These are phyloP conservation scores for Myrmecobius fasciatus DNA, from an alignment of 2,113 vertebrate genomes.

Conservation along the genomic window DNA sequence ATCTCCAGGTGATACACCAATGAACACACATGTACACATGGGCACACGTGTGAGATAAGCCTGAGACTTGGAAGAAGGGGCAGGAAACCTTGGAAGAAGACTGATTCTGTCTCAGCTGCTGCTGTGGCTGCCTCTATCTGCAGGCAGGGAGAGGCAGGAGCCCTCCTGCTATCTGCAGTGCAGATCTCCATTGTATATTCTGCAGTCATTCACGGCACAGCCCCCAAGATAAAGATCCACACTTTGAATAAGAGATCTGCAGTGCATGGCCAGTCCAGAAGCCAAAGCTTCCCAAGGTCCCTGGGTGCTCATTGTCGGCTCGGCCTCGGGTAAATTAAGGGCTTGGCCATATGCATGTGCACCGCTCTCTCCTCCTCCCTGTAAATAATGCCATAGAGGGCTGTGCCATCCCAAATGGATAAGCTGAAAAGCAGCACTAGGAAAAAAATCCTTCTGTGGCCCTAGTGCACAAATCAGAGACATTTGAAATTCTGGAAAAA, in stretches of 20 bases:
- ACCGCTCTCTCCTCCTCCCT: not conserved
- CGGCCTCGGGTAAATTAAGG: not conserved
- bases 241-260: not conserved
- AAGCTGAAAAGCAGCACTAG: not conserved
- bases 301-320: not conserved
- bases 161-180: not conserved
- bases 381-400: not conserved
- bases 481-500: not conserved
- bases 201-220: not conserved
- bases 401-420: not conserved
- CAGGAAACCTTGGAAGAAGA: not conserved
- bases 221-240: not conserved
- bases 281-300: not conserved
- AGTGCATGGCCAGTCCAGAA: no score
- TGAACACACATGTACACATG: not conserved
- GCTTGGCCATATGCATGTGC: not conserved
- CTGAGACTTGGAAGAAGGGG: not conserved
- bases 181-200: constrained; percentile 5
- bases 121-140: not conserved
- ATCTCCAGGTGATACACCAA: not conserved
- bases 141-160: not conserved
- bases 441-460: not conserved
- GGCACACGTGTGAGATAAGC: not conserved
- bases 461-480: not conserved
- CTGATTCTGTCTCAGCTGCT: not conserved